These are phyloP conservation scores for Brachionus rotundiformis DNA, from an alignment of 1,140 invertebrate genomes.

Conservation along the genomic window DNA sequence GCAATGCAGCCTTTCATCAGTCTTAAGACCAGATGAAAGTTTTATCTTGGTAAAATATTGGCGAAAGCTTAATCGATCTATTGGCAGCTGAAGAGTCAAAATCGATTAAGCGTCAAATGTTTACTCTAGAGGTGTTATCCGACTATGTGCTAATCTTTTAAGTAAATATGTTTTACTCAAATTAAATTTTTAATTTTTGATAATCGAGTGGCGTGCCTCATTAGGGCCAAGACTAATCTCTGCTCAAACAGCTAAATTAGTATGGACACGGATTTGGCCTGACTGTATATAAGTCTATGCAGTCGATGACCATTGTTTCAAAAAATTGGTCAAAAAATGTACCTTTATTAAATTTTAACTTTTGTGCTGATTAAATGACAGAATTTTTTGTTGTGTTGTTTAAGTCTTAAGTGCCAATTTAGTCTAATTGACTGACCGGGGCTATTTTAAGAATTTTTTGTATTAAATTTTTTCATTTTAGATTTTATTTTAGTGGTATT, in stretches of 20 bases:
- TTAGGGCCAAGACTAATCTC: background rate
- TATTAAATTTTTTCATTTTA: background rate
- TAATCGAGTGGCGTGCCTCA: background rate
- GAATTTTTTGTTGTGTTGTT: background rate
- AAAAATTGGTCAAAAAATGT: too few species aligned
- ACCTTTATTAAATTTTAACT: too few species aligned
- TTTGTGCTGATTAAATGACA: background rate
- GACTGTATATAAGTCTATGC: background rate
- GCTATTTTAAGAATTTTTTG: background rate
- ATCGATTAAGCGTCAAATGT: constrained; percentile 3
- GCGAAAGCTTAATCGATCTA: background rate
- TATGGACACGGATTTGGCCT: background rate
- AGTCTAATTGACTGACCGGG: background rate
- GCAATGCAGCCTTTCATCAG: background rate
- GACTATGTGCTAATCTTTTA: background rate
- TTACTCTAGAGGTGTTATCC: background rate
- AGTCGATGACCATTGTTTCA: too few species aligned
- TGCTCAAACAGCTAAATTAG: background rate
- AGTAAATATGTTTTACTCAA: constrained; percentile 16
- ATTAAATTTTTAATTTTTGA: background rate
- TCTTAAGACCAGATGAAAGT: background rate
- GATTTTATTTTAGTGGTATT: too few species aligned
- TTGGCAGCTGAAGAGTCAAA: background rate
- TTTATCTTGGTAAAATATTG: constrained; percentile 7
- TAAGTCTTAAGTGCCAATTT: background rate